Percentiles rank a stretch among this genome's conserved stretches.
Evolutionary conservation across 1,140 invertebrate species (phyloP).

Genomic region (Himalopsyche phryganea): DNA sequence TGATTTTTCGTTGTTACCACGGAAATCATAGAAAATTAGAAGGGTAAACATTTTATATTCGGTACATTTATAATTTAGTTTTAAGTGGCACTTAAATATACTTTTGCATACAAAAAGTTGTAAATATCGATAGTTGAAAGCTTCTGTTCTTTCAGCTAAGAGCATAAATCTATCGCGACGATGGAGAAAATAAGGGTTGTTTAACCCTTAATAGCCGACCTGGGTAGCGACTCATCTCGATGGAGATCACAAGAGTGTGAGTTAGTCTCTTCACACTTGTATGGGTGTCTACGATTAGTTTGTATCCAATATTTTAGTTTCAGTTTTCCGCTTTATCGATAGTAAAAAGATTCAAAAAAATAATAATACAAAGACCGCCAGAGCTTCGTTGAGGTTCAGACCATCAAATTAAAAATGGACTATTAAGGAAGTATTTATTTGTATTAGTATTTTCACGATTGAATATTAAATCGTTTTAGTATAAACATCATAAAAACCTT

Average conservation of each 20-base stretch:
- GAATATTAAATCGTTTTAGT: no score
- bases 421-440: no score
- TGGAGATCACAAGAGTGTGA: slow-evolving; percentile 1
- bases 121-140: slow-evolving; percentile 8
- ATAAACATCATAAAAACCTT: no score
- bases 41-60: no score
- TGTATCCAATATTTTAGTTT: slow-evolving; percentile 10
- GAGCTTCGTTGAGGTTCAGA: no score
- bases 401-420: no score
- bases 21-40: no score
- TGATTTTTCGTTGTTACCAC: no score
- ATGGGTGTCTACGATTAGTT: slow-evolving; percentile 1
- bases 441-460: no score
- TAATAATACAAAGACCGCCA: not conserved
- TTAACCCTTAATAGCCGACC: slow-evolving; percentile 34
- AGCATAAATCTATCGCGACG: slow-evolving; percentile 34
- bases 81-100: no score
- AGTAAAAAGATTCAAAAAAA: not conserved
- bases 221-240: slow-evolving; percentile 27
- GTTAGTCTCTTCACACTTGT: not conserved
- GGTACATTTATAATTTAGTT: no score
- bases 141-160: slow-evolving; percentile 22
- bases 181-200: slow-evolving; percentile 34
- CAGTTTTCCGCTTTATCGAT: not conserved
- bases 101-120: no score